phyloP scores from a whole-genome alignment of 1,140 invertebrate species.

The Vollenhovia emeryi region DNA sequence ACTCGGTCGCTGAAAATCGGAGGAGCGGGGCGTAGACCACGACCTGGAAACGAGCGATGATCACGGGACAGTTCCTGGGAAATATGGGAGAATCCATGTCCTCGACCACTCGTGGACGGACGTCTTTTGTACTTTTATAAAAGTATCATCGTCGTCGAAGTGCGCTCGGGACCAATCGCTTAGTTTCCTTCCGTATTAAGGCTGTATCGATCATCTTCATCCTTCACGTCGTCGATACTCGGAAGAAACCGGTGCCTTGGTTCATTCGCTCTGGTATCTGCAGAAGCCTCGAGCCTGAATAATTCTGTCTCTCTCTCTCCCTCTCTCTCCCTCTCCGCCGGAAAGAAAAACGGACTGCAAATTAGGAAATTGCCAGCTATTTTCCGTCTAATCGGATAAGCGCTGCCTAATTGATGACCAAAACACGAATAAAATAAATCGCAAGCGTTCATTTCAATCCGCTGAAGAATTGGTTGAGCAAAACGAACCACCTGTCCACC shows the following conservation, averaged over 20 bases:
- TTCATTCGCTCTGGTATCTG: conserved; percentile 5
- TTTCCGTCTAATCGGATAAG: neutral
- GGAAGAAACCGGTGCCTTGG: conserved; percentile 57
- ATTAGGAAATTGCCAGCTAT: conserved; percentile 5
- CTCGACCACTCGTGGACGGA: conserved; percentile 23
- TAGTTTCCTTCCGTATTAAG: conserved; percentile 17
- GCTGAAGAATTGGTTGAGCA: neutral
- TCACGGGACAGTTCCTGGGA: conserved; percentile 34
- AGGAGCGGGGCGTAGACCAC: neutral
- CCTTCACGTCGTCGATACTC: neutral
- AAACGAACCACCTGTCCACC: neutral
- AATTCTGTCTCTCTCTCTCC: neutral
- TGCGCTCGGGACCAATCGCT: conserved; percentile 50
- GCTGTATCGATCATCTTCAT: conserved; percentile 44
- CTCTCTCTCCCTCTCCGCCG: no score
- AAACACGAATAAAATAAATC: neutral
- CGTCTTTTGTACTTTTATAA: conserved; percentile 71
- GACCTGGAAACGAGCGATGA: conserved; percentile 1
- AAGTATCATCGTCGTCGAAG: conserved; percentile 8
- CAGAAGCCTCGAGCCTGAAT: neutral
- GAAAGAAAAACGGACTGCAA: conserved; percentile 8
- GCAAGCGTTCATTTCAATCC: neutral
- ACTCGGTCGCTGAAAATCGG: conserved; percentile 33
- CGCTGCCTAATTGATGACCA: conserved; percentile 15
- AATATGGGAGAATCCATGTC: conserved; percentile 16